Evolutionary conservation across 2,888 invertebrate genomes (phyloP).

Genomic region (Pseudolycoriella hygida): DNA sequence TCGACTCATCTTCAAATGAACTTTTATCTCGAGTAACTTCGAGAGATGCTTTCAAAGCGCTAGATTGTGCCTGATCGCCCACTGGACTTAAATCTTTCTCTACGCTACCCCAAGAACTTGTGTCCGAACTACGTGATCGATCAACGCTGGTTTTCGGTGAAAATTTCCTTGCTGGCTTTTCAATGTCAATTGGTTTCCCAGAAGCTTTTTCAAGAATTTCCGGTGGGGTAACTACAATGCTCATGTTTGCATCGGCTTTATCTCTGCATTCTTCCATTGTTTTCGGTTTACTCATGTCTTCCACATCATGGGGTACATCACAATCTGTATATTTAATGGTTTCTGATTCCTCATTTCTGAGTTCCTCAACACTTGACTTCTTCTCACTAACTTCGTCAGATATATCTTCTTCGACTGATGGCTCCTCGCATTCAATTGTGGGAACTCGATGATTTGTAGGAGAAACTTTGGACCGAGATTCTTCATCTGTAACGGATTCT

Average conservation of each 20-base stretch:
- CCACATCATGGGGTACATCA: too few species aligned
- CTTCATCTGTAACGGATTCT: not conserved
- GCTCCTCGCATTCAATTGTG: constrained; percentile 29
- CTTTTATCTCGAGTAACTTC: constrained; percentile 33
- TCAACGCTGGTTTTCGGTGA: constrained; percentile 46
- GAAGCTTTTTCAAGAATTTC: constrained; percentile 34
- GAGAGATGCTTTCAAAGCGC: not conserved
- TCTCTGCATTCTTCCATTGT: constrained; percentile 11
- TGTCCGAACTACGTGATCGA: constrained; percentile 61
- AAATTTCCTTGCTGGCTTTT: constrained; percentile 30
- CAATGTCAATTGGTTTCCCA: constrained; percentile 30
- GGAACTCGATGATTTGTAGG: constrained; percentile 24
- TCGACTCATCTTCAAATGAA: constrained; percentile 52
- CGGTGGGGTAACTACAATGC: constrained; percentile 41
- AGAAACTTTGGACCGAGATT: not conserved
- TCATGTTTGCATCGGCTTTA: constrained; percentile 18
- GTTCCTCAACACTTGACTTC: too few species aligned
- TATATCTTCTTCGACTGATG: constrained; percentile 16
- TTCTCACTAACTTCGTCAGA: too few species aligned
- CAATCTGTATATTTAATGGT: too few species aligned
- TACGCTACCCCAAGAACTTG: constrained; percentile 64
- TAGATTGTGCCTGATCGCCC: not conserved
- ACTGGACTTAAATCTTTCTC: constrained; percentile 48
- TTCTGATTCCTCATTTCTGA: too few species aligned
- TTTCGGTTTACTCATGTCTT: constrained; percentile 20